Evolutionary conservation across 1,140 invertebrate species (phyloP).

Genomic region (Zaprionus gabonicus): DNA sequence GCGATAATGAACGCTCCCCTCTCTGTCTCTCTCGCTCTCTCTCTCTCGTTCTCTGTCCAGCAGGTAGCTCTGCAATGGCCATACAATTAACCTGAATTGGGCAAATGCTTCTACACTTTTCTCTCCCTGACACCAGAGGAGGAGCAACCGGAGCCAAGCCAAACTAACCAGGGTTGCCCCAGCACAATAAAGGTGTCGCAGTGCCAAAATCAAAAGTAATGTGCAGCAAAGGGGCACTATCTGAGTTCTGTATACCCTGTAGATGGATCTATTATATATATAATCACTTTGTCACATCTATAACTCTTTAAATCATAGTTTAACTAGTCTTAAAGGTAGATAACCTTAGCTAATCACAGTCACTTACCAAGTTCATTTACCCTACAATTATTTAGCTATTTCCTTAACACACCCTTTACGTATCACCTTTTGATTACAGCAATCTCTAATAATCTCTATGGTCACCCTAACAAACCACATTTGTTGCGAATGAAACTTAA

Average conservation of each 20-base stretch:
- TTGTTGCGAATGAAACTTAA: neutral
- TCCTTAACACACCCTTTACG: neutral
- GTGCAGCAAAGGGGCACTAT: neutral
- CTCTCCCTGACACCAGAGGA: slow-evolving; percentile 16
- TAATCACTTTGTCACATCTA: no score
- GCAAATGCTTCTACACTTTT: slow-evolving; percentile 45
- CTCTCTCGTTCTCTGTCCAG: neutral
- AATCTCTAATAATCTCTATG: neutral
- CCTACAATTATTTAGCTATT: neutral
- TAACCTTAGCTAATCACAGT: no score
- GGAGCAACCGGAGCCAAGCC: slow-evolving; percentile 19
- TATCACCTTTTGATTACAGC: neutral
- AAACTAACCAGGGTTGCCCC: slow-evolving; percentile 23
- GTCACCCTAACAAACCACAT: neutral
- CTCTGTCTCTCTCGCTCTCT: neutral
- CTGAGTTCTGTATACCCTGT: neutral
- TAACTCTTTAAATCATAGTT: no score
- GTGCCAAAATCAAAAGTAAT: neutral
- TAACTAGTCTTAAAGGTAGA: no score
- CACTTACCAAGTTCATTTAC: no score
- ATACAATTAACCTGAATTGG: slow-evolving; percentile 62
- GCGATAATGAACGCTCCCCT: slow-evolving; percentile 39
- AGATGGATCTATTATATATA: no score
- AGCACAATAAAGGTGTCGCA: slow-evolving; percentile 5
- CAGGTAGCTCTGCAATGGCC: slow-evolving; percentile 22